Conservation (phyloP, 1,140 invertebrate genomes). For the Carposina sasakii region DNA sequence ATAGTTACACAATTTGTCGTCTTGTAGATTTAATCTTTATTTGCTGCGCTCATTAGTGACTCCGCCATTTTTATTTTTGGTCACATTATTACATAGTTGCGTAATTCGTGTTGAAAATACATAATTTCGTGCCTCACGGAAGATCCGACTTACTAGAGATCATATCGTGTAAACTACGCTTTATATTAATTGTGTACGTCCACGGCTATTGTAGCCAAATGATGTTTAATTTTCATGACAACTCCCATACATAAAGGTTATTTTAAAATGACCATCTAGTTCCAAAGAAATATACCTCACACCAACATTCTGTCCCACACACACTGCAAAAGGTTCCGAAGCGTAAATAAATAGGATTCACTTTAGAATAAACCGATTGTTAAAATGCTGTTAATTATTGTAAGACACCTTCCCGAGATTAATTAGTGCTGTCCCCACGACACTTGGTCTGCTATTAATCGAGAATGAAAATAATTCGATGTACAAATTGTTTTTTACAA, state of each 20-base stretch:
- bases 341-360: neutral
- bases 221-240: slow-evolving; percentile 56
- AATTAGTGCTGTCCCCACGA: slow-evolving; percentile 54
- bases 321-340: neutral
- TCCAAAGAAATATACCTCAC: slow-evolving; percentile 39
- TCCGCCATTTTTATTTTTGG: slow-evolving; percentile 49
- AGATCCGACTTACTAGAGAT: slow-evolving; percentile 39
- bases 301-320: slow-evolving; percentile 23
- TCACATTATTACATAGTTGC: slow-evolving; percentile 55
- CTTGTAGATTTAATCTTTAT: slow-evolving; percentile 22
- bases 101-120: slow-evolving; percentile 66
- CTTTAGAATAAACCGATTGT: neutral
- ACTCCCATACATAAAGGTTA: too few species aligned
- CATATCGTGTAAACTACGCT: slow-evolving; percentile 56
- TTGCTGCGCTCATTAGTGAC: slow-evolving; percentile 35
- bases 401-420: slow-evolving; percentile 50
- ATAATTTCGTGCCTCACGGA: slow-evolving; percentile 57
- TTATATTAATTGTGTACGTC: slow-evolving; percentile 47
- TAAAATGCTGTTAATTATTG: slow-evolving; percentile 35
- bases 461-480: slow-evolving; percentile 43
- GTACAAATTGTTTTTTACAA: slow-evolving; percentile 53
- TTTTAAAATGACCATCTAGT: slow-evolving; percentile 25
- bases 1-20: neutral
- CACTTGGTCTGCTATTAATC: slow-evolving; percentile 56
- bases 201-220: slow-evolving; percentile 40